Conservation (phyloP, 2,113 vertebrate species). For the Ceyx margarethae region DNA sequence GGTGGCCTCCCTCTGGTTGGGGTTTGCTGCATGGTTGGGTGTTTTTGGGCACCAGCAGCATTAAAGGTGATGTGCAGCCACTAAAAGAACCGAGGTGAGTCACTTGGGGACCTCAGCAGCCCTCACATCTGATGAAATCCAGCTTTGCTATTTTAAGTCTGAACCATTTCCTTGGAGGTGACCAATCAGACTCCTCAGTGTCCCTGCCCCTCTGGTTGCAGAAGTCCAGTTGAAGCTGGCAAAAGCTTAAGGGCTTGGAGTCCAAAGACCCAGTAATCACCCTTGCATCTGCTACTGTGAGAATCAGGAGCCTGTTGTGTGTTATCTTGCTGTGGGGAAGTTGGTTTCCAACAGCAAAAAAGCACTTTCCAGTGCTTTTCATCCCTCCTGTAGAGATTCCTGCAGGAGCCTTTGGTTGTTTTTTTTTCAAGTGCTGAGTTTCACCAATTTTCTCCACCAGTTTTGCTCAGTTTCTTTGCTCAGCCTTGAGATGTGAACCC, state of each 20-base stretch:
- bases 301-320: neutral
- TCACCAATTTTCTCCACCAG: neutral
- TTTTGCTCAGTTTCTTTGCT: neutral
- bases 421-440: neutral
- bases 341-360: neutral
- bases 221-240: neutral
- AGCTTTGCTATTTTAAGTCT: neutral
- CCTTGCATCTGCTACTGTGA: neutral
- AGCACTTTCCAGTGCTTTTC: neutral
- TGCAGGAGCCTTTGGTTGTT: neutral
- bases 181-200: neutral
- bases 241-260: neutral
- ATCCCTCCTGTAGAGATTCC: neutral
- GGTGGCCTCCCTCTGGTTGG: neutral
- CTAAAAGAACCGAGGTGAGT: accelerated
- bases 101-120: neutral
- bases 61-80: too few relatives aligned
- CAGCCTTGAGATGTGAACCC: neutral
- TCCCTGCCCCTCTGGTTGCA: neutral
- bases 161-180: neutral
- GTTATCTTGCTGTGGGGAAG: neutral
- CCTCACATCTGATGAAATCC: neutral
- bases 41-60: too few relatives aligned
- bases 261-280: neutral
- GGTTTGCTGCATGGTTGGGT: neutral